Conservation (phyloP, 2,113 vertebrate genomes). For the Gadus chalcogrammus region DNA sequence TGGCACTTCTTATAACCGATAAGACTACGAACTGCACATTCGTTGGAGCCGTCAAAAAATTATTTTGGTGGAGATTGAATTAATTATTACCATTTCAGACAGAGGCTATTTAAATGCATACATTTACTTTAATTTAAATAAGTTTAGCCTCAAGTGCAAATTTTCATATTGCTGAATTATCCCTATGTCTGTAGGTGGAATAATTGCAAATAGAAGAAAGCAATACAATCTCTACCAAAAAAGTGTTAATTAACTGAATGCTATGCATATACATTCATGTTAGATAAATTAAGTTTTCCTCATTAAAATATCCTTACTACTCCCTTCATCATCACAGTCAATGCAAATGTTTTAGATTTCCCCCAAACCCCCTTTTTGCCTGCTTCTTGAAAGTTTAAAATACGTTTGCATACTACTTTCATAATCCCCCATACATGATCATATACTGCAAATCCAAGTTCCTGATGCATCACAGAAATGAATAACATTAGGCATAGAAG, state of each 20-base stretch:
- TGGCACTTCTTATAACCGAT: too few species aligned
- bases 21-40: too few species aligned
- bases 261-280: constrained; percentile 46
- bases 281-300: constrained; percentile 12
- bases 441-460: too few species aligned
- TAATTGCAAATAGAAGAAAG: constrained; percentile 25
- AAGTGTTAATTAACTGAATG: constrained; percentile 10
- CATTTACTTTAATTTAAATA: background rate
- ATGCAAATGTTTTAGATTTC: background rate
- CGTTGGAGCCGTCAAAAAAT: too few species aligned
- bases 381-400: constrained; percentile 9
- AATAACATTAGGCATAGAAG: too few species aligned
- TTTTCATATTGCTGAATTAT: background rate
- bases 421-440: background rate
- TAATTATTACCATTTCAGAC: constrained; percentile 43
- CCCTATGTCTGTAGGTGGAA: background rate
- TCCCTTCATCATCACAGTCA: constrained; percentile 8
- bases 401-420: background rate
- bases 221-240: constrained; percentile 58
- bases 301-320: constrained; percentile 27
- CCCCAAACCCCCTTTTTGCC: too few species aligned
- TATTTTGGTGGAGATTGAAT: constrained; percentile 52
- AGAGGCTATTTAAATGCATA: background rate
- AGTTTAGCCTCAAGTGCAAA: background rate
- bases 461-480: too few species aligned